These are phyloP conservation scores for Unio pictorum DNA, from an alignment of 2,888 invertebrate genomes.

Conservation along the genomic window DNA sequence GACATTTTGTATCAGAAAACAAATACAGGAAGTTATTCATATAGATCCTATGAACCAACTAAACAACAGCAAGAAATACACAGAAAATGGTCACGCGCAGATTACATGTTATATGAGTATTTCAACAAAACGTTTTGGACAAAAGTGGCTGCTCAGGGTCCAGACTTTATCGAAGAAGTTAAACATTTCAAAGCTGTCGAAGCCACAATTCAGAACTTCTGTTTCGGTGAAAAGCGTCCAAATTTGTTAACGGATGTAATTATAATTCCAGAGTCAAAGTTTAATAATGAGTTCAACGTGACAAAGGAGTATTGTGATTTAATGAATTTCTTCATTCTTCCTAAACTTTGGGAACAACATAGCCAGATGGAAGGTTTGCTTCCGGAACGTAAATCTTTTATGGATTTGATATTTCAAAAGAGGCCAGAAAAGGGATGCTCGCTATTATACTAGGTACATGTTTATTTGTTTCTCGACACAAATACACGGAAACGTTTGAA, in stretches of 20 bases:
- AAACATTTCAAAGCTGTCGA: constrained; percentile 32
- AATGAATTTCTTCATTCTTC: constrained; percentile 40
- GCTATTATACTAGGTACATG: too few species aligned
- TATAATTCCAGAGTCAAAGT: constrained; percentile 35
- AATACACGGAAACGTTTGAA: too few species aligned
- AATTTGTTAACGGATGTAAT: constrained; percentile 14
- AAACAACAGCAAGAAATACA: constrained; percentile 40
- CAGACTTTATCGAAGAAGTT: constrained; percentile 53
- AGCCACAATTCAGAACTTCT: constrained; percentile 32
- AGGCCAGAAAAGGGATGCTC: too few species aligned
- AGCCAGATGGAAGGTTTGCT: constrained; percentile 29
- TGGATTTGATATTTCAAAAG: too few species aligned
- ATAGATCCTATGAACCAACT: constrained; percentile 17
- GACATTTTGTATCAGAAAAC: constrained; percentile 62
- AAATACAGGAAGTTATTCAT: constrained; percentile 42
- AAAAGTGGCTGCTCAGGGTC: constrained; percentile 42
- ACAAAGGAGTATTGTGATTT: constrained; percentile 41
- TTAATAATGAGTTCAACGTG: constrained; percentile 36
- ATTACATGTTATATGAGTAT: constrained; percentile 62
- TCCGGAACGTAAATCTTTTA: constrained; percentile 11
- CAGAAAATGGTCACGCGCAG: constrained; percentile 55
- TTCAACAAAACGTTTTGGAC: constrained; percentile 65
- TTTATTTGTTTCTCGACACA: too few species aligned
- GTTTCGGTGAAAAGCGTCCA: constrained; percentile 31
- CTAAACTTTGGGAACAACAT: constrained; percentile 37